These are phyloP conservation scores for Hippocampus abdominalis DNA, from an alignment of 2,113 vertebrate genomes.

Conservation along the genomic window DNA sequence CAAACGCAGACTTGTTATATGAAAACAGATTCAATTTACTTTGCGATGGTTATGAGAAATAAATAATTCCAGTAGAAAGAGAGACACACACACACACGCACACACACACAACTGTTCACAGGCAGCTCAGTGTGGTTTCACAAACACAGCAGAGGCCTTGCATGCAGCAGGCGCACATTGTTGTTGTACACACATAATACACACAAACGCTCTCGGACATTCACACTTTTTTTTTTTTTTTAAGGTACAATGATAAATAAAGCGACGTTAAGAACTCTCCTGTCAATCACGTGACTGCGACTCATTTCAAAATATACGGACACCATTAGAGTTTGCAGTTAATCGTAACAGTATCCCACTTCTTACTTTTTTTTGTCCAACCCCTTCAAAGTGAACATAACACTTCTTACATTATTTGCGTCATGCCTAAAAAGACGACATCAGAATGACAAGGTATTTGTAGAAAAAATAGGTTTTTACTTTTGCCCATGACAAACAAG, in stretches of 20 bases:
- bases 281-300: constrained; percentile 48
- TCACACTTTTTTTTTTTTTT: constrained; percentile 82
- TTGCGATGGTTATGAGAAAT: constrained; percentile 78
- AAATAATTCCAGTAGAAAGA: constrained; percentile 82
- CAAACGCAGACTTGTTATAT: constrained; percentile 43
- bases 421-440: constrained; percentile 3
- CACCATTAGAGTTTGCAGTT: constrained; percentile 25
- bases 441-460: constrained; percentile 5
- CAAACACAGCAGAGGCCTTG: constrained; percentile 67
- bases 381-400: constrained; percentile 8
- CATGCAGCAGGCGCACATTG: constrained; percentile 61
- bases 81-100: constrained; percentile 52
- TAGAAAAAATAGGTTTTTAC: constrained; percentile 4
- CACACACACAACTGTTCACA: constrained; percentile 36
- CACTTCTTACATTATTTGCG: constrained; percentile 1
- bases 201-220: constrained; percentile 62
- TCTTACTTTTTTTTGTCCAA: constrained; percentile 16
- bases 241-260: constrained; percentile 81
- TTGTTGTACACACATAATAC: constrained; percentile 2
- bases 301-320: constrained; percentile 24
- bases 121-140: constrained; percentile 65
- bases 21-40: constrained; percentile 79
- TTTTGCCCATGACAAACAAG: background rate
- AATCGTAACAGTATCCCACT: constrained; percentile 20
- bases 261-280: constrained; percentile 52